Percentiles rank a stretch among this genome's conserved stretches.
Evolutionary conservation across 2,113 vertebrate genomes (phyloP).

Genomic region (Grammomys dolichurus): DNA sequence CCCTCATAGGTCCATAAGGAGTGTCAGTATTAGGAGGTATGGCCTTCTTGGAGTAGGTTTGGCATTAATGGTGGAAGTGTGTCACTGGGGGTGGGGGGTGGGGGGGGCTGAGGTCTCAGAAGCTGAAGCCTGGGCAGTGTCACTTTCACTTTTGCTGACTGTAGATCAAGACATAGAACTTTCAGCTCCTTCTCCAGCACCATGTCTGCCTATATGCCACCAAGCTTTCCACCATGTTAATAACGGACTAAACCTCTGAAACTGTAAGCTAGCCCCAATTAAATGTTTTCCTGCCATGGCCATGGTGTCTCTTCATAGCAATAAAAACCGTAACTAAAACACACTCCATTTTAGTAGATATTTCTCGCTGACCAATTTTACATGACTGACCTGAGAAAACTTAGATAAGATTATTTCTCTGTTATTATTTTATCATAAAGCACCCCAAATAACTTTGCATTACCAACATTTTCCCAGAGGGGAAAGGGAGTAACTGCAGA

Average conservation of each 20-base stretch:
- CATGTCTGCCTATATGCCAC: neutral
- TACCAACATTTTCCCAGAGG: conserved; percentile 60
- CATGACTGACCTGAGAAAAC: conserved; percentile 79
- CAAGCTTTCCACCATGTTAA: neutral
- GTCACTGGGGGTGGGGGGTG: too few relatives aligned
- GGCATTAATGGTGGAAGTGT: neutral
- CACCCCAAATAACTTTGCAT: conserved; percentile 78
- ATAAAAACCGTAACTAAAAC: neutral
- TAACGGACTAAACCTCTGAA: neutral
- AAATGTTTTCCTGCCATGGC: neutral
- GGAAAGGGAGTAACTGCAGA: conserved; percentile 73
- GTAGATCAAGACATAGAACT: neutral
- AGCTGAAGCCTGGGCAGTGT: neutral
- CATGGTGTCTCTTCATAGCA: neutral
- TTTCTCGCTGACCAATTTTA: conserved; percentile 64
- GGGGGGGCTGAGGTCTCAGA: neutral
- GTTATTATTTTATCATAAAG: conserved; percentile 73
- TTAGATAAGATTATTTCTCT: conserved; percentile 80
- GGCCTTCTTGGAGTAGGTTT: neutral
- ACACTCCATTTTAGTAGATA: conserved; percentile 47
- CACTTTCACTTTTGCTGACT: neutral
- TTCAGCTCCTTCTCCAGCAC: neutral
- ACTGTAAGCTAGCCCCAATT: neutral
- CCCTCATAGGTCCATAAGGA: neutral
- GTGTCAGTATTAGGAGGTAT: neutral